These are phyloP conservation scores for Octopus sinensis DNA, from an alignment of 1,140 invertebrate genomes.

Conservation along the genomic window DNA sequence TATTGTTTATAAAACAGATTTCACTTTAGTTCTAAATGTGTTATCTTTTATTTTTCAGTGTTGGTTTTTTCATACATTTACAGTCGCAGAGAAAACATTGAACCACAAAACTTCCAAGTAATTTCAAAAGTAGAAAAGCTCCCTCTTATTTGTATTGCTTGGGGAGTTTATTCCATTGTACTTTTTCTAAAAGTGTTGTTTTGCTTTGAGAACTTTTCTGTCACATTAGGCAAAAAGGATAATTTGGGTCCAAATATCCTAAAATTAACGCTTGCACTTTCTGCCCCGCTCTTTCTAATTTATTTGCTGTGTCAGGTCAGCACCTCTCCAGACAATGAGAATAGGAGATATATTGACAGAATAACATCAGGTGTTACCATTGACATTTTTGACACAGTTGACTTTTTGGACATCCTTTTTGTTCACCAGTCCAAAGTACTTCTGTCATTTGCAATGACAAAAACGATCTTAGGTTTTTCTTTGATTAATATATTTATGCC, in stretches of 20 bases:
- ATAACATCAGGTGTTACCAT: conserved; percentile 51
- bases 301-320: conserved; percentile 63
- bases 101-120: too few relatives aligned
- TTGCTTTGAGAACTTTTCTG: conserved; percentile 59
- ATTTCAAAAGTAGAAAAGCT: conserved; percentile 44
- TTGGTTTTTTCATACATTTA: too few relatives aligned
- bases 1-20: too few relatives aligned
- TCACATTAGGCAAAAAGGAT: conserved; percentile 46
- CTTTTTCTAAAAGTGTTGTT: conserved; percentile 61
- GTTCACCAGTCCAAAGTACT: conserved; percentile 42
- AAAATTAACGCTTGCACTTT: conserved; percentile 59
- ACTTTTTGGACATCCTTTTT: conserved; percentile 57
- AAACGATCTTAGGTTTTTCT: conserved; percentile 59
- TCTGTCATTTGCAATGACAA: conserved; percentile 54
- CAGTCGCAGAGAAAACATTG: too few relatives aligned
- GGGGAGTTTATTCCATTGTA: conserved; percentile 61
- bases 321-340: conserved; percentile 54
- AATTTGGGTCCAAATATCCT: conserved; percentile 62
- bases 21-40: too few relatives aligned
- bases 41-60: too few relatives aligned
- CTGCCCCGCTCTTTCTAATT: conserved; percentile 62
- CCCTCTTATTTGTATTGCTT: conserved; percentile 61
- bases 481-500: conserved; percentile 65
- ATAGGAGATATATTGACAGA: conserved; percentile 57
- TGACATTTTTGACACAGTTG: conserved; percentile 64